A percentile compares a stretch with the other conserved stretches of the same genome.
Conservation (phyloP, 2,113 vertebrate genomes). For the Varanus salvator region DNA sequence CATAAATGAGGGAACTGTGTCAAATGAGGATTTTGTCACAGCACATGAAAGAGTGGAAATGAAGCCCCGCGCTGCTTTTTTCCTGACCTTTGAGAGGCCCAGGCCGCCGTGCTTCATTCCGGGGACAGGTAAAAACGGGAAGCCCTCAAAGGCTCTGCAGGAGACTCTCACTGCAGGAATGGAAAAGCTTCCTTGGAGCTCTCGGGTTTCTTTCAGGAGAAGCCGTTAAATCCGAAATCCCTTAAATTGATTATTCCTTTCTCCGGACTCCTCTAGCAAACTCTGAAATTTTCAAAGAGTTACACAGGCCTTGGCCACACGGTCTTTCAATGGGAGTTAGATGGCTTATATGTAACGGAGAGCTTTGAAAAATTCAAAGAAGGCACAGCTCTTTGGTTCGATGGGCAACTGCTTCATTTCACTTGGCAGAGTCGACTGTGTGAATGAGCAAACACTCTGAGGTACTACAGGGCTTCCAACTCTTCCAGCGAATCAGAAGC, state of each 20-base stretch:
- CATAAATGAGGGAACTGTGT: conserved; percentile 64
- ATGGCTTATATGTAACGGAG: conserved; percentile 28
- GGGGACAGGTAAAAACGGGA: conserved; percentile 44
- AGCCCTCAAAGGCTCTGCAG: not conserved
- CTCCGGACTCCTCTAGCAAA: conserved; percentile 55
- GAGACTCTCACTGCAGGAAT: not conserved
- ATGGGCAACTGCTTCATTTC: conserved; percentile 65
- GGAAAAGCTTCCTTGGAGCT: conserved; percentile 28
- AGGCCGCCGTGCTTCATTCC: not conserved
- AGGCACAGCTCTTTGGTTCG: conserved; percentile 14
- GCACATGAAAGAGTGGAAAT: conserved; percentile 58
- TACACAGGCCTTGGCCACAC: conserved; percentile 56
- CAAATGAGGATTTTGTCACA: conserved; percentile 61
- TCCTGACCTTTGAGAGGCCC: conserved; percentile 16
- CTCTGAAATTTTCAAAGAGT: conserved; percentile 62
- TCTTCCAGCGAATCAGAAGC: conserved; percentile 12
- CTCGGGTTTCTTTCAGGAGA: conserved; percentile 7
- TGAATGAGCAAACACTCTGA: conserved; percentile 47
- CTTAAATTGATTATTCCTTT: conserved; percentile 61
- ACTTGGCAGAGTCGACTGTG: conserved; percentile 53
- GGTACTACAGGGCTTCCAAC: conserved; percentile 7
- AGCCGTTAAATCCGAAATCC: conserved; percentile 48
- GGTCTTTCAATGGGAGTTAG: conserved; percentile 36
- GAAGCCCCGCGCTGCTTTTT: conserved; percentile 40
- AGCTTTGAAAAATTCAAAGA: conserved; percentile 57